Evolutionary conservation across 2,113 vertebrate species (phyloP), one percentile per base, ranked within the genome.

Genomic region (Nothobranchius furzeri): DNA sequence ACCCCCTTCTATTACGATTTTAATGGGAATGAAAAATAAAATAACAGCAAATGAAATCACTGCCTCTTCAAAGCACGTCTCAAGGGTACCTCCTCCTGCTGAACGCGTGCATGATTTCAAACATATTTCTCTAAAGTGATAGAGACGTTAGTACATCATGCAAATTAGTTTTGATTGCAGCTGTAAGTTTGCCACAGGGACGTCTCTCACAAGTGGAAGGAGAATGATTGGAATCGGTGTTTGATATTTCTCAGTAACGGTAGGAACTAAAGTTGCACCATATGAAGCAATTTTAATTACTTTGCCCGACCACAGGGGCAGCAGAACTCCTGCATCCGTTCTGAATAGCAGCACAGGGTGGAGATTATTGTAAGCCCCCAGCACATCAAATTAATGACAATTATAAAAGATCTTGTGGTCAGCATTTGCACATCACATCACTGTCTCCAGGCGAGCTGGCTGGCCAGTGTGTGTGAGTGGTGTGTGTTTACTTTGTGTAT

Each of bases 281-380:
- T 89, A 66, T 80, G 87, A 88, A 83, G 75, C 85, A n/a, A 77
- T 87, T 91, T 83, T 89, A 89, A 92, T 89, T 86, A 92, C 82
- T 85, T 86, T 76, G 67, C 55, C 60, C 69, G 78, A 81, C 87
- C 72, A 77, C 43, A 30, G 70, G 77, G 75, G 68, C 64, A 20
- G 48, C 17, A 51, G 64, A 69, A 84, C 79, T 61, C 83, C 79
- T 25, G 35, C 68, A 13, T 69, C 64, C 52, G 54, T 59, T 55
- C 51, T 68, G 67, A 88, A 87, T 64, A 78, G 65, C 81, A 66
- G 53, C 62, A 11, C 79, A 76, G 64, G 68, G 59, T 53, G 58
- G 59, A 75, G 73, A 84, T 85, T 79, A 80, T 76, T 84, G 60
- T 42, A 65, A 82, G 64, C 78, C 78, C 37, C 13, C 56, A 35